Percentiles rank a stretch among this genome's conserved stretches.
Conservation (phyloP, 1,140 invertebrate genomes). For the Megalopta genalis region DNA sequence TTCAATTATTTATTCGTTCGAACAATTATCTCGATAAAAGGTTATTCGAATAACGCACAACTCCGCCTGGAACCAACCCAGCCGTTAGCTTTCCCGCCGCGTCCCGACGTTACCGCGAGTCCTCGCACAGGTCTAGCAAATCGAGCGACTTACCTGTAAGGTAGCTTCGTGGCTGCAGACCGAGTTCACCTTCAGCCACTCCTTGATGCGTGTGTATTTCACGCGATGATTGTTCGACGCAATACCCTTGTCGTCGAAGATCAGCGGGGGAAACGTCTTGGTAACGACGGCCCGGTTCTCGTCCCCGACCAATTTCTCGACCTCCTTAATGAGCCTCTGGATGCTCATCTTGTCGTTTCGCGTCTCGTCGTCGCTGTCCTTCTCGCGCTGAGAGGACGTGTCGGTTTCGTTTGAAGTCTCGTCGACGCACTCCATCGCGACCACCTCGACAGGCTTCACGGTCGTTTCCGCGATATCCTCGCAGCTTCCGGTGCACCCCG, state of each 20-base stretch:
- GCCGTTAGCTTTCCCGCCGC: no score
- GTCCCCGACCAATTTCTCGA: conserved; percentile 85
- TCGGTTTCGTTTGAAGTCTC: conserved; percentile 31
- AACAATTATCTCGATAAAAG: no score
- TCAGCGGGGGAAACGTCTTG: conserved; percentile 80
- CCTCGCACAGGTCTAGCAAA: no score
- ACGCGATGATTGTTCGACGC: conserved; percentile 77
- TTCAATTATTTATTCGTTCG: no score
- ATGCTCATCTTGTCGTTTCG: conserved; percentile 80
- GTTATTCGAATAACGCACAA: no score
- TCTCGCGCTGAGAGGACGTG: conserved; percentile 22
- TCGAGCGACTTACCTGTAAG: conserved; percentile 64
- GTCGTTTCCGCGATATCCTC: conserved; percentile 14
- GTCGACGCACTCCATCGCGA: conserved; percentile 29
- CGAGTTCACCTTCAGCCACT: conserved; percentile 83
- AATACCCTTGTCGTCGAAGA: conserved; percentile 78
- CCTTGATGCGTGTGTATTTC: conserved; percentile 85
- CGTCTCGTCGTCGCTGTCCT: conserved; percentile 76
- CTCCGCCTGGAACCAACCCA: no score
- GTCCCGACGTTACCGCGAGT: no score
- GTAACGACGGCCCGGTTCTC: conserved; percentile 75
- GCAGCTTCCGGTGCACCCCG: conserved; percentile 30
- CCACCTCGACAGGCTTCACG: conserved; percentile 23
- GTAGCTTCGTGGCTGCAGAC: conserved; percentile 63
- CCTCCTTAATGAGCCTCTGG: conserved; percentile 85